Evolutionary conservation across 2,113 vertebrate species (phyloP), one percentile per base, ranked within the genome.

Genomic region (Ptilorrhoa leucosticta): DNA sequence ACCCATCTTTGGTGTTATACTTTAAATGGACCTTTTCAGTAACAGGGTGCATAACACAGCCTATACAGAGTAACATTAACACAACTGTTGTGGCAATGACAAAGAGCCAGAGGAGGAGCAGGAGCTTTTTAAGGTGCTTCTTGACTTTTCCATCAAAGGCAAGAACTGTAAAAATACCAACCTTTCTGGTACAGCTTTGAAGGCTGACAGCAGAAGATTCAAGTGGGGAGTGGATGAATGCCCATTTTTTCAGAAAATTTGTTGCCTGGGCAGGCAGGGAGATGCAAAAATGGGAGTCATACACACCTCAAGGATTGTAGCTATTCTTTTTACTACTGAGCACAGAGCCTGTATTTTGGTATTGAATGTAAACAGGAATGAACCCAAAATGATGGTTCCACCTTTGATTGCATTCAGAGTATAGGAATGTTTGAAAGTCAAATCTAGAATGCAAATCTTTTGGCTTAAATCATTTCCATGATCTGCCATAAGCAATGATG

Each of bases 11-110:
- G 16, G 12, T 3, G 6, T 78, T 37, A 18, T 57, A n/a, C 40
- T 83, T 56, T 26, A 66, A 10, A 40, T 35, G 3, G 11, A 83
- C 5, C 6, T 26, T 66, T 69, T 48, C 1, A 2, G 31, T 40
- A 72, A 22, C 6, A 44, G 1, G 8, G 2, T n/a, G 9, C 15
- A 21, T 19, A 58, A 13, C 4, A 35, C 7, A 57, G 13, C 3
- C 42, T 42, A 14, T 45, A n/a, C 17, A 50, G 20, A 42, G 3
- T 10, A 61, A 71, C 4, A 26, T 8, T n/a, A 70, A 53, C 1
- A 3, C 20, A 87, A 24, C 6, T 40, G 4, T 18, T 40, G 26
- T 9, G 51, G 35, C 47, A 75, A 14, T 19, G 16, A 54, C 11
- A 66, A 75, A 31, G 13, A n/a, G 11, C 11, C 18, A 71, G 56